Evolutionary conservation across 2,888 invertebrate genomes (phyloP).

Genomic region (Caenorhabditis sulstoni): DNA sequence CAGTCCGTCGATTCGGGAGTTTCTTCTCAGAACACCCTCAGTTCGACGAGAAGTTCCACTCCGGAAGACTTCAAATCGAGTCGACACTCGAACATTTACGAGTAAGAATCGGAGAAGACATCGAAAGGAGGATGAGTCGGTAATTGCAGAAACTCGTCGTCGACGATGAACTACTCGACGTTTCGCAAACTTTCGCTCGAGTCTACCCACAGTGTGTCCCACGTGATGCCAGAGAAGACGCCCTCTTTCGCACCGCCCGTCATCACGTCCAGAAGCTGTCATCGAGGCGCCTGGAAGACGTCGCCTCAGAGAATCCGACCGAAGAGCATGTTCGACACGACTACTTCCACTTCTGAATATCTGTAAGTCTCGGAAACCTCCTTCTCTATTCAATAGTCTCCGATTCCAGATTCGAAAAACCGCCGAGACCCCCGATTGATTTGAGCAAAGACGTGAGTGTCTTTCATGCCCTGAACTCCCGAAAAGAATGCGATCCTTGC

Average conservation of each 20-base stretch:
- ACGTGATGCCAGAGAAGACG: constrained; percentile 14
- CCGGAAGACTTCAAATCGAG: constrained; percentile 47
- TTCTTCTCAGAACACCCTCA: constrained; percentile 54
- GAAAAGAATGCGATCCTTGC: not conserved
- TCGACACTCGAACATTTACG: constrained; percentile 54
- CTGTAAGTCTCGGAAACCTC: constrained; percentile 26
- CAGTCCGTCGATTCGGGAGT: constrained; percentile 67
- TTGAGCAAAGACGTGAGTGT: constrained; percentile 36
- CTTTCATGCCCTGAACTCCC: not conserved
- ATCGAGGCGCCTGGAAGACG: constrained; percentile 54
- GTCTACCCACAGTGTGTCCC: constrained; percentile 13
- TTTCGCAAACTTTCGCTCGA: constrained; percentile 66
- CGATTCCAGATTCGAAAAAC: constrained; percentile 40
- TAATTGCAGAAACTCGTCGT: constrained; percentile 34
- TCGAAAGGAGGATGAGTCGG: not conserved
- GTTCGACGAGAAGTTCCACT: constrained; percentile 55
- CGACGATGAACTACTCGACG: constrained; percentile 65
- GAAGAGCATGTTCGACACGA: constrained; percentile 55
- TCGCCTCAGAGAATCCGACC: constrained; percentile 52
- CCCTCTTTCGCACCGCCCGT: constrained; percentile 23
- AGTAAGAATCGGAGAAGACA: constrained; percentile 16
- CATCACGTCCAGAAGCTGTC: constrained; percentile 52
- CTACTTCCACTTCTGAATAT: constrained; percentile 39
- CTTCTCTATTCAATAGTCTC: not conserved
- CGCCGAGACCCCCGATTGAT: constrained; percentile 55